Conservation (phyloP, 1,140 invertebrate genomes). For the Orius insidiosus region DNA sequence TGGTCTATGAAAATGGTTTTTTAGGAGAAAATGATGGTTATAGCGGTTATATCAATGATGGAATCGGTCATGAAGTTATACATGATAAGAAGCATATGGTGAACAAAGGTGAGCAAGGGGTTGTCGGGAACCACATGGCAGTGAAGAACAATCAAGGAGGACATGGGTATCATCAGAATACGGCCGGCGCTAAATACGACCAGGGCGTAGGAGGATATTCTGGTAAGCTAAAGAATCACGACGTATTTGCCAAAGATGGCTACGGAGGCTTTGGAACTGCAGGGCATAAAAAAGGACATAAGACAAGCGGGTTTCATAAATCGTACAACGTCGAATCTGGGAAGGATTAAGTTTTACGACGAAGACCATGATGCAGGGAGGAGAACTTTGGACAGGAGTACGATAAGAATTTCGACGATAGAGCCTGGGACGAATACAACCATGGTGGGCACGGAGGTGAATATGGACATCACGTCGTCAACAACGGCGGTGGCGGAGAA, state of each 20-base stretch:
- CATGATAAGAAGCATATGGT: background rate
- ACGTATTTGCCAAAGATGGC: background rate
- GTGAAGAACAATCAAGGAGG: background rate
- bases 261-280: slow-evolving; percentile 3
- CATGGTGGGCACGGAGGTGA: background rate
- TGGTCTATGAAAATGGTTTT: background rate
- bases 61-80: background rate
- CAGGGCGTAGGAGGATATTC: background rate
- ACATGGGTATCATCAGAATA: background rate
- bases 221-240: background rate
- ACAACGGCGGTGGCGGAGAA: background rate
- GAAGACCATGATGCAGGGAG: slow-evolving; percentile 40
- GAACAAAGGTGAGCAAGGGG: slow-evolving; percentile 1
- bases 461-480: background rate
- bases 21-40: background rate
- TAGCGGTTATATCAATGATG: background rate
- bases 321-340: slow-evolving; percentile 57
- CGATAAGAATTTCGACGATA: slow-evolving; percentile 2
- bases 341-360: slow-evolving; percentile 54
- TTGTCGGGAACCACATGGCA: background rate
- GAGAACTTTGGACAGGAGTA: slow-evolving; percentile 10
- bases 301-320: slow-evolving; percentile 50
- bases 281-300: slow-evolving; percentile 44
- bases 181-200: background rate
- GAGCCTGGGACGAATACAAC: background rate